These are phyloP conservation scores for Arion vulgaris DNA, from an alignment of 1,140 invertebrate genomes.

Conservation along the genomic window DNA sequence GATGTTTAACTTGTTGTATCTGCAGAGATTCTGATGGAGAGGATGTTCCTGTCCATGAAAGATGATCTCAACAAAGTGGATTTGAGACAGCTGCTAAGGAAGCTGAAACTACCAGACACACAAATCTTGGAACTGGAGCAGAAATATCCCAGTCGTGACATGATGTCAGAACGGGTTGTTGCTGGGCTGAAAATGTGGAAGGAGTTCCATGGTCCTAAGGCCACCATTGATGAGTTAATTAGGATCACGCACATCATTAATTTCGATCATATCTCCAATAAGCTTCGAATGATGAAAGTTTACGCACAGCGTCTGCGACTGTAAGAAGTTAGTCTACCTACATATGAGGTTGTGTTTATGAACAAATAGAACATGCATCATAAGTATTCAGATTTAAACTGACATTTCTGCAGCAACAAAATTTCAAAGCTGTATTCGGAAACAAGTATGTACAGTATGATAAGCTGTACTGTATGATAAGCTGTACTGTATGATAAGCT, in stretches of 20 bases:
- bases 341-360: too few relatives aligned
- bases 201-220: constrained; percentile 57
- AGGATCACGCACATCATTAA: constrained; percentile 66
- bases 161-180: constrained; percentile 59
- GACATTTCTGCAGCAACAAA: too few relatives aligned
- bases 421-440: too few relatives aligned
- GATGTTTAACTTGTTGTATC: not conserved
- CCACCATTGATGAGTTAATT: constrained; percentile 66
- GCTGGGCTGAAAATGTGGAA: constrained; percentile 64
- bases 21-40: constrained; percentile 63
- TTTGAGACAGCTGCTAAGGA: constrained; percentile 66
- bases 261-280: constrained; percentile 58
- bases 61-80: constrained; percentile 64
- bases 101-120: constrained; percentile 64
- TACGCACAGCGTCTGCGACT: constrained; percentile 54
- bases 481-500: too few relatives aligned
- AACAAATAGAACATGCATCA: too few relatives aligned
- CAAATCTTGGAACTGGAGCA: constrained; percentile 65
- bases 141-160: constrained; percentile 64
- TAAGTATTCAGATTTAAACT: too few relatives aligned
- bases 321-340: not conserved
- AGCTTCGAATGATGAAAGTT: constrained; percentile 65
- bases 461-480: too few relatives aligned
- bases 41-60: constrained; percentile 67
- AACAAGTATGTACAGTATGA: too few relatives aligned